Evolutionary conservation across 2,888 invertebrate genomes (phyloP), one percentile per base, ranked within the genome.

Genomic region (Sesia bembeciformis): DNA sequence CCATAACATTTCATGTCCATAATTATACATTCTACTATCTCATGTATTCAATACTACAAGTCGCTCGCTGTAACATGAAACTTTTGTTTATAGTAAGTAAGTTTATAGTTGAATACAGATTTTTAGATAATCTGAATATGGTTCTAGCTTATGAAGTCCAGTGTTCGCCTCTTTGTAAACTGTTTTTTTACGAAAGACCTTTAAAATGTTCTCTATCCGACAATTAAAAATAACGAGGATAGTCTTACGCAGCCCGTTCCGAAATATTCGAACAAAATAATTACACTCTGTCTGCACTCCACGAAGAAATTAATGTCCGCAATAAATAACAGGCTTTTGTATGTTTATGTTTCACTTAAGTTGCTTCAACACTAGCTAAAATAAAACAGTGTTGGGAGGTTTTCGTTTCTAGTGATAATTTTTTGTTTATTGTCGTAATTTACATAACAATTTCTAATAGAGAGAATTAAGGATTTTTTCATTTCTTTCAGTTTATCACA

Each of bases 301-400:
- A 62, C 61, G 43, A 54, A 51, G 51, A 42, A 54, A 54, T 54
- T 54, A 54, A 54, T 54, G 54, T 40, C 51, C 51, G 40, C 40
- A 54, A 54, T 54, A 54, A 54, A 54, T 54, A 49, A 51, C 41
- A 23, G 42, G 54, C 53, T 51, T 54, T 54, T 42, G 51, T 53
- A 49, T 53, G 53, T 72, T 76, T 70, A 66, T 69, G 67, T 75
- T 72, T 66, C 68, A 72, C 70, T 78, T 74, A 68, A 70, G 66
- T 68, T 67, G 66, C 69, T 67, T 63, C 61, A 61, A 63, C 64
- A 62, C 65, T 62, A 58, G 62, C 65, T 61, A 58, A 61, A 66
- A 63, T 60, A 62, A 64, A 50, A 50, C 23, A 50, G 50, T 50
- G 46, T 46, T 46, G 50, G 38, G 23, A 50, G 38, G 23, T 50